These are phyloP conservation scores for Corythornis vintsioides DNA, from an alignment of 2,113 vertebrate species.

Conservation along the genomic window DNA sequence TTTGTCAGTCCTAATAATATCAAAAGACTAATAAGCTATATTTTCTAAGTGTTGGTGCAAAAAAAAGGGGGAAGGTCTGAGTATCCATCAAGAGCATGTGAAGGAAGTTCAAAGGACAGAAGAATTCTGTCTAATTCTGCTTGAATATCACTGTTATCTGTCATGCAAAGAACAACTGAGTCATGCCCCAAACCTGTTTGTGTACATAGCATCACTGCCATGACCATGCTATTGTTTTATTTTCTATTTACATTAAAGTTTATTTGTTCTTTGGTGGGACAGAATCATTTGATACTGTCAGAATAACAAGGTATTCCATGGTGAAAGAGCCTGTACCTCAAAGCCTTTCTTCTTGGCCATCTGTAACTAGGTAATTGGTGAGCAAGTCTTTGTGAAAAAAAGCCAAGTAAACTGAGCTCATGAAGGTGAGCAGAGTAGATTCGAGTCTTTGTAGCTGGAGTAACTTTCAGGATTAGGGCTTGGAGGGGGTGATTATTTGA, in stretches of 20 bases:
- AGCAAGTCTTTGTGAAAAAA: background rate
- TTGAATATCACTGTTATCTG: background rate
- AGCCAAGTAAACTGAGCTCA: background rate
- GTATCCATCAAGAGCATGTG: background rate
- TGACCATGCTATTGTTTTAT: background rate
- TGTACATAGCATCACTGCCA: background rate
- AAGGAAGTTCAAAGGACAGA: constrained; percentile 14
- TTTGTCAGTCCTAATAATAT: constrained; percentile 22
- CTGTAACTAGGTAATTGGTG: background rate
- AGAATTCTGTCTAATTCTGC: background rate
- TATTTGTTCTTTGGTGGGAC: background rate
- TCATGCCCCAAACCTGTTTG: background rate
- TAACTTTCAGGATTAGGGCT: background rate
- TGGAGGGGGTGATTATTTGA: background rate
- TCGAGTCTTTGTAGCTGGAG: background rate
- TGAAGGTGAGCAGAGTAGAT: background rate
- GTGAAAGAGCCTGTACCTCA: background rate
- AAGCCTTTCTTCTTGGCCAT: background rate
- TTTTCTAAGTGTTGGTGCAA: constrained; percentile 2
- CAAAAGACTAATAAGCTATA: background rate
- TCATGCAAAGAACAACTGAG: background rate
- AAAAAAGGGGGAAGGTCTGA: constrained; percentile 17
- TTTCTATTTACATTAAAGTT: background rate
- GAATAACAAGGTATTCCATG: background rate
- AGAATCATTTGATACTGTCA: background rate